These are phyloP conservation scores for Lepidocolaptes lacrymiger DNA, from an alignment of 2,797 vertebrate species.

Conservation along the genomic window DNA sequence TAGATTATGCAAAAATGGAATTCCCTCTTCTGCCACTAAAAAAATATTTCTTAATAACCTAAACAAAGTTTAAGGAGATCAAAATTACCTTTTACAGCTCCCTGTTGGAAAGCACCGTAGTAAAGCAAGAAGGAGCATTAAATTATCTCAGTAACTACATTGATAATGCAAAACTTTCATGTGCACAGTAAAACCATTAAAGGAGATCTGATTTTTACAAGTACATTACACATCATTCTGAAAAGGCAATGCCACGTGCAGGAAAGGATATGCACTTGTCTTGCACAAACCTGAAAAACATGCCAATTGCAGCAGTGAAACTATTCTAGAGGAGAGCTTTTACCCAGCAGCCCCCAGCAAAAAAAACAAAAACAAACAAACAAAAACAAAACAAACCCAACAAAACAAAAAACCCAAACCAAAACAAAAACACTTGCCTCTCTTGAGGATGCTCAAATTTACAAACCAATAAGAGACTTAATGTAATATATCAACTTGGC, in stretches of 20 bases:
- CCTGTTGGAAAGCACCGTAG: slow-evolving; percentile 15
- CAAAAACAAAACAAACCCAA: not conserved
- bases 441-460: not conserved
- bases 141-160: slow-evolving; percentile 27
- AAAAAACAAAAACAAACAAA: not conserved
- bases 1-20: slow-evolving; percentile 23
- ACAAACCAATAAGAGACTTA: not conserved
- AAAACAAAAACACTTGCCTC: not conserved
- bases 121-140: slow-evolving; percentile 1
- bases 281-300: not conserved
- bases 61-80: slow-evolving; percentile 58
- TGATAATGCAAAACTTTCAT: slow-evolving; percentile 21
- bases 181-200: not conserved
- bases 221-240: not conserved
- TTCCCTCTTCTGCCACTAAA: slow-evolving; percentile 21
- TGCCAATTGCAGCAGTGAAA: not conserved
- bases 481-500: not conserved
- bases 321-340: not conserved
- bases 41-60: slow-evolving; percentile 47
- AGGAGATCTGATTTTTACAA: not conserved
- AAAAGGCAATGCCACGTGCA: not conserved
- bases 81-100: slow-evolving; percentile 55
- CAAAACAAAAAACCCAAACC: not conserved
- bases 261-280: not conserved
- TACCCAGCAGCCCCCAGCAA: not conserved